Evolutionary conservation across 2,797 vertebrate species (phyloP), one percentile per base, ranked within the genome.

Genomic region (Channallabes apus): DNA sequence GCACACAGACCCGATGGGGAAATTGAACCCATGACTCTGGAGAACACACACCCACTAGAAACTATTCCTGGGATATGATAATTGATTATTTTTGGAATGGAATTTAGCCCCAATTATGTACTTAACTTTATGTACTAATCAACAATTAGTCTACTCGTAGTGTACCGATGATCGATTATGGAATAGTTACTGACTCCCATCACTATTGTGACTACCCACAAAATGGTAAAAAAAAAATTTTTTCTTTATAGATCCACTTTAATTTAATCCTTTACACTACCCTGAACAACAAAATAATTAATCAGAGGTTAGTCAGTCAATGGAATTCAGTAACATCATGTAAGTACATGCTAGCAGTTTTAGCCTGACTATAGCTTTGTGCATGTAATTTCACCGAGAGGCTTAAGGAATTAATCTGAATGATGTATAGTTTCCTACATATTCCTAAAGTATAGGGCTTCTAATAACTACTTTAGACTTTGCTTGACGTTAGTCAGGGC

Each of bases 361-460:
- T 71, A 87, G 69, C 64, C 51, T 68, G 65, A 83, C 12, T 61
- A 59, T 38, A 64, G 51, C 29, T 79, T 65, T 87, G 61, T 61
- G 73, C 84, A 85, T 68, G 75, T 69, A 76, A 58, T 89, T 88
- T 88, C 58, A 69, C 29, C 54, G 68, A 83, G 32, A 84, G 65
- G 27, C 72, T 82, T 64, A 88, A 87, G 80, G 62, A 86, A 80
- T 68, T 84, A 56, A 76, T 35, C 61, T 64, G 61, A 72, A 79
- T 86, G 81, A 79, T 68, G 56, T 82, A 35, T 84, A n/a, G 72
- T 82, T 82, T 84, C 46, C 27, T 46, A 35, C 2, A 5, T 38
- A 38, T 38, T 38, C 35, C 35, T 38, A 12, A 51, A 14, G 12
- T 54, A 68, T 79, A 76, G n/a, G 11, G 38, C 54, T 80, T 80